Evolutionary conservation across 2,113 vertebrate genomes (phyloP).

Genomic region (Datnioides undecimradiatus): DNA sequence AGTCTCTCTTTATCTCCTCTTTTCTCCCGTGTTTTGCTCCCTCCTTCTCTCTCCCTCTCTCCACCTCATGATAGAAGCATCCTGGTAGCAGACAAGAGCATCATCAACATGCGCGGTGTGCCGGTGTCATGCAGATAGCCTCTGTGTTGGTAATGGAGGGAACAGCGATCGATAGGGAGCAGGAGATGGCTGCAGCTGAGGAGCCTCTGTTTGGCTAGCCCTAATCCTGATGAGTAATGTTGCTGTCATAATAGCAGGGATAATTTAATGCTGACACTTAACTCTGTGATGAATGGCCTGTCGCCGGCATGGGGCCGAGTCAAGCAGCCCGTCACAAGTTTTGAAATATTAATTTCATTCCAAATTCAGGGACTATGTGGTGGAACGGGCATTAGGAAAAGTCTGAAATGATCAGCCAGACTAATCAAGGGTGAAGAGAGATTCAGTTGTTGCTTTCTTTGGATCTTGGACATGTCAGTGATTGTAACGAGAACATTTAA

Average conservation of each 20-base stretch:
- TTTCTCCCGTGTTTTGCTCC: constrained; percentile 71
- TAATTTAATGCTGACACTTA: constrained; percentile 96
- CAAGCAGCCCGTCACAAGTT: constrained; percentile 85
- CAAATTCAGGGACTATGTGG: constrained; percentile 61
- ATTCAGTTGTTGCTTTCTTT: constrained; percentile 27
- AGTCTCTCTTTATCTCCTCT: constrained; percentile 83
- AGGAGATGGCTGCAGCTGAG: constrained; percentile 82
- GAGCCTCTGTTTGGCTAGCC: constrained; percentile 83
- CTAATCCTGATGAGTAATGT: constrained; percentile 96
- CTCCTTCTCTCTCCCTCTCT: constrained; percentile 49
- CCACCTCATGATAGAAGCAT: constrained; percentile 67
- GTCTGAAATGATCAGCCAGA: constrained; percentile 8
- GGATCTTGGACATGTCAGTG: neutral
- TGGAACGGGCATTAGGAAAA: constrained; percentile 1
- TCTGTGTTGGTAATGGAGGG: constrained; percentile 85
- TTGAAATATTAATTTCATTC: constrained; percentile 90
- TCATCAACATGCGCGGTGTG: constrained; percentile 89
- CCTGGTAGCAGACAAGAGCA: constrained; percentile 78
- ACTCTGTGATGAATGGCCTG: constrained; percentile 92
- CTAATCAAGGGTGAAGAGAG: neutral
- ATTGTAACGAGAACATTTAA: neutral
- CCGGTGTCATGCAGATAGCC: constrained; percentile 90
- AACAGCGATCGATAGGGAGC: constrained; percentile 88
- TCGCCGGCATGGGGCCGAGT: constrained; percentile 81
- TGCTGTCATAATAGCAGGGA: constrained; percentile 96